Base-by-base conservation (phyloP, 1,140 invertebrate species). In the Drosophila parabipectinata region DNA sequence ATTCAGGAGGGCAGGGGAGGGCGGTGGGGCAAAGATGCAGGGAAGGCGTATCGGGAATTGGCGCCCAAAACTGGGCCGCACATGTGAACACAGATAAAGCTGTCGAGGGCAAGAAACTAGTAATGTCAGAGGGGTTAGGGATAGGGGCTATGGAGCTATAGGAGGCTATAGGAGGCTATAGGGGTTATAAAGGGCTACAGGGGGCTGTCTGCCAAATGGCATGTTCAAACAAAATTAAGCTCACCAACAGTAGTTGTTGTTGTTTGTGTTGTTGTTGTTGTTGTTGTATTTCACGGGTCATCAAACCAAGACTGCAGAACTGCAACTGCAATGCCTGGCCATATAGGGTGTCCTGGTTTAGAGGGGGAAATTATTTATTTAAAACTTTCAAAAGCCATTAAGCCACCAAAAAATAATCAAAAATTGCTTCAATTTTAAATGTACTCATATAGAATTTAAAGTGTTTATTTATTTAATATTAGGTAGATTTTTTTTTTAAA, bases 181-280 rank as follows among this genome's bases (percentile, higher is more conserved):
- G 18, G 15, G 18, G 9, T 7, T 47, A 44, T 14, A 10, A 21
- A 44, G 24, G 61, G n/a, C 50, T 14, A n/a, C n/a, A 8, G 30
- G 28, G 26, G 50, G 18, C 5, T 12, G 9, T 44, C 44, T 48
- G 39, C 50, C 52, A 60, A 64, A 61, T 74, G 59, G 57, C 61
- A 75, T 77, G 82, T 72, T 85, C 74, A 85, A 85, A 85, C 76
- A 85, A 82, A 82, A 88, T 85, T 78, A 85, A 64, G 82, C 62
- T 52, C 69, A 52, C 73, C 68, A 81, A 63, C 77, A 64, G 72
- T 45, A 58, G 39, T 54, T 15, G 14, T 1, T 51, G 48, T 14
- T 30, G n/a, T 15, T 15, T 15, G 30, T 53, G 34, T 32, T 44
- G 63, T 44, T 66, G 48, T 1, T 18, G 21, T 7, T 14, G 14